These are phyloP conservation scores for Leptinotarsa haldemani DNA, from an alignment of 2,888 invertebrate species.

Conservation along the genomic window DNA sequence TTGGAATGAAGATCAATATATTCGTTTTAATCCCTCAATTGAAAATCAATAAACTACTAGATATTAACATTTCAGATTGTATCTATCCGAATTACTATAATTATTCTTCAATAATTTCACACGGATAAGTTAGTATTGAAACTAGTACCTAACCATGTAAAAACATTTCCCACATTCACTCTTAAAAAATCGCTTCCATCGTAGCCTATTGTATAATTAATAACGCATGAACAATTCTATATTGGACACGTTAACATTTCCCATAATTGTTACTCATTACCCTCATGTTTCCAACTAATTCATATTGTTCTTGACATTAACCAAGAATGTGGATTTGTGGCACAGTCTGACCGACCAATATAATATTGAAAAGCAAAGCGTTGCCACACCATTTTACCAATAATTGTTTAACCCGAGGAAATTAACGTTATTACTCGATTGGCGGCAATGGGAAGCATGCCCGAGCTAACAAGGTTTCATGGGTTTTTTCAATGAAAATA, in stretches of 20 bases:
- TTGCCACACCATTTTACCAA: constrained; percentile 29
- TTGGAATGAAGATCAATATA: no score
- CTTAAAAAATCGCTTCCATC: constrained; percentile 14
- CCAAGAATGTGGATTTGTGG: constrained; percentile 39
- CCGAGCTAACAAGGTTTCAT: constrained; percentile 19
- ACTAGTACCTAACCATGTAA: not conserved
- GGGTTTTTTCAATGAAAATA: not conserved
- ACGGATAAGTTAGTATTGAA: not conserved
- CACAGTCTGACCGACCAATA: constrained; percentile 29
- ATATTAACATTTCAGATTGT: not conserved
- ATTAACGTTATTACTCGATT: constrained; percentile 23
- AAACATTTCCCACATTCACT: constrained; percentile 13
- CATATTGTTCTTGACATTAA: constrained; percentile 41
- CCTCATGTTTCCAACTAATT: constrained; percentile 27
- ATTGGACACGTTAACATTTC: constrained; percentile 30
- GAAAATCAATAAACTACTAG: no score
- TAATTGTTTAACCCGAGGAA: constrained; percentile 31
- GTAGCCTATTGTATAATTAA: constrained; percentile 35
- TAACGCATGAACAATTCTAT: constrained; percentile 37
- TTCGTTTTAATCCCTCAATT: no score
- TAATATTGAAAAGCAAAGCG: constrained; percentile 26
- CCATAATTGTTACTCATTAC: constrained; percentile 37
- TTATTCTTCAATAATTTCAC: not conserved
- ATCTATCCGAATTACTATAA: not conserved
- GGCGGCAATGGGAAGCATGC: constrained; percentile 33